Conservation (phyloP, 2,113 vertebrate species). For the Microcebus ravelobensis region DNA sequence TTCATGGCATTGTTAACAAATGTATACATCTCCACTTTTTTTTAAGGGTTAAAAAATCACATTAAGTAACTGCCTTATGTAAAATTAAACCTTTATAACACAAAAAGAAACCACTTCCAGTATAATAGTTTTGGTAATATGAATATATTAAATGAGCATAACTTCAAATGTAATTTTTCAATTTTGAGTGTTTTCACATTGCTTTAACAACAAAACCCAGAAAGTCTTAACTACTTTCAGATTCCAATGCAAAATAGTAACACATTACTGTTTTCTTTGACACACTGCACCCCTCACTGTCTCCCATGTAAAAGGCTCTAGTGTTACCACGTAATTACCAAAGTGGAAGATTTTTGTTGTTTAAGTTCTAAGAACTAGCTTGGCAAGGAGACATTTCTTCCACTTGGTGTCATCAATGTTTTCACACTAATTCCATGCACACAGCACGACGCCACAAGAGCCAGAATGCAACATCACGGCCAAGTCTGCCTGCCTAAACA, state of each 20-base stretch:
- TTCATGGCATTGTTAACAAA: slow-evolving; percentile 82
- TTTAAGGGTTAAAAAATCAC: slow-evolving; percentile 73
- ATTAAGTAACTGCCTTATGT: slow-evolving; percentile 81
- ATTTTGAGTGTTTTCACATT: slow-evolving; percentile 82
- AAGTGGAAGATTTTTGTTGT: slow-evolving; percentile 63
- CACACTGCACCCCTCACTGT: neutral
- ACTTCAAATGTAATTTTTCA: slow-evolving; percentile 82
- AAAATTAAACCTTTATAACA: slow-evolving; percentile 81
- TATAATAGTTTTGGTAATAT: slow-evolving; percentile 80
- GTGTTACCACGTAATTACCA: neutral
- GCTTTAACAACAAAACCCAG: slow-evolving; percentile 74
- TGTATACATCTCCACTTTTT: slow-evolving; percentile 82
- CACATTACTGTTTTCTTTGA: slow-evolving; percentile 42
- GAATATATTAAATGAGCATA: slow-evolving; percentile 81
- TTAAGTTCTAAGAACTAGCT: slow-evolving; percentile 67
- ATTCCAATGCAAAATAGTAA: slow-evolving; percentile 39
- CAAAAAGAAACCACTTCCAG: slow-evolving; percentile 83
- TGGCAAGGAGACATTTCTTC: slow-evolving; percentile 69
- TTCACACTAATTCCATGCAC: slow-evolving; percentile 40
- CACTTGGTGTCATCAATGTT: slow-evolving; percentile 7
- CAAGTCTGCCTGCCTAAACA: slow-evolving; percentile 39
- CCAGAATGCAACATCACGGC: slow-evolving; percentile 7
- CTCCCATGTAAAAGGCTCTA: slow-evolving; percentile 58
- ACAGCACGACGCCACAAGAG: slow-evolving; percentile 57
- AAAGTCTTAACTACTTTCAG: slow-evolving; percentile 62